Base-by-base conservation (phyloP, 1,140 invertebrate genomes). In the Melanaphis sacchari region DNA sequence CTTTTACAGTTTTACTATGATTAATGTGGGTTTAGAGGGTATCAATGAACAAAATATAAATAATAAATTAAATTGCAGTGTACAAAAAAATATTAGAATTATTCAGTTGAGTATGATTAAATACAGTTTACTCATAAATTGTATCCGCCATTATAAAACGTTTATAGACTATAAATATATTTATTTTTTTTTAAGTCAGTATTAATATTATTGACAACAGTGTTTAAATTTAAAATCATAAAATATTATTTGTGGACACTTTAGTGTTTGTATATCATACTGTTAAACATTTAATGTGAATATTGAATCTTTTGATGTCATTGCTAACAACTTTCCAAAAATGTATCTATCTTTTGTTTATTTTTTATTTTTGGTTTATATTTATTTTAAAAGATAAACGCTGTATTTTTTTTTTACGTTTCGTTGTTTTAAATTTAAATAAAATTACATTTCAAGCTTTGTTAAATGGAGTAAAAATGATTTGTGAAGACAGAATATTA, bases 401-500 rank as follows among this genome's bases (percentile, higher is more conserved):
- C 5, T n/a, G 31, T n/a, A 59, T 76, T n/a, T 76, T 66, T 54
- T 52, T 66, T 66, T 66, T 4, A 76, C 59, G n/a, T n/a, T n/a
- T 7, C 15, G n/a, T 76, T 36, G 59, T 76, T n/a, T n/a, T 18
- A 15, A 76, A 76, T 76, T 76, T n/a, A 76, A 76, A 76, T 76
- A 76, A 76, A 76, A 76, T 76, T 76, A 76, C n/a, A 76, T 76
- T 76, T 76, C n/a, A 76, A 76, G 59, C 59, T 76, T n/a, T 76
- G 59, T 76, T n/a, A 76, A 76, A 76, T 66, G 59, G 59, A 76
- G 59, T 76, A 76, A 76, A 18, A 76, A 76, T 76, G 59, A 76
- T 76, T 76, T 76, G 59, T 76, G 59, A 76, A 76, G n/a, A n/a
- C 59, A 76, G 59, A 76, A 76, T 76, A 36, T 76, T 76, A 76